phyloP scores from a whole-genome alignment of 1,140 invertebrate species.

The Drosophila tsacasi region DNA sequence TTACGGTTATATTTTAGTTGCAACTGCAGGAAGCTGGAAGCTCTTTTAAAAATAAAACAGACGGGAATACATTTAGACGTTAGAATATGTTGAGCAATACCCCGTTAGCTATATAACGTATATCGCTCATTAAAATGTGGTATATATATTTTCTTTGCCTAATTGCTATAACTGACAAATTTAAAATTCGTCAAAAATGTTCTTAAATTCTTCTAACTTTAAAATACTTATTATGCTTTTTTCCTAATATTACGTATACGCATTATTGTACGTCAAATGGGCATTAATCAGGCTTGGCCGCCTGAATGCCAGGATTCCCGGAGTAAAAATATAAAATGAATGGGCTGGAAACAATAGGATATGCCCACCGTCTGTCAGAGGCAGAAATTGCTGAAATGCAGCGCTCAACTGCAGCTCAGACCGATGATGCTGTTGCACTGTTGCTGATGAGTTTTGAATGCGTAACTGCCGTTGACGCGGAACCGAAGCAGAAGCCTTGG shows the following conservation, averaged over 20 bases:
- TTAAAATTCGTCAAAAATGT: no score
- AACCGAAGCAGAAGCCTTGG: conserved; percentile 1
- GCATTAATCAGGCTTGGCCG: conserved; percentile 60
- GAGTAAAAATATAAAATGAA: conserved; percentile 9
- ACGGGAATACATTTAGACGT: background rate
- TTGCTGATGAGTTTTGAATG: conserved; percentile 75
- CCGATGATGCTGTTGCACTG: conserved; percentile 43
- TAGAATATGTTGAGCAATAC: background rate
- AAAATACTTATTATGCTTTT: background rate
- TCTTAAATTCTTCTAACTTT: background rate
- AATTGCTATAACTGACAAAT: background rate
- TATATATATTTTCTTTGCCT: background rate
- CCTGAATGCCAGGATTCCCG: background rate
- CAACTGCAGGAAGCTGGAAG: conserved; percentile 14
- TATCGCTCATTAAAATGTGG: background rate
- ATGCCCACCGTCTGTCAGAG: conserved; percentile 39
- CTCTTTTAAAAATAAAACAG: background rate
- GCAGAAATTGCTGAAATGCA: conserved; percentile 33
- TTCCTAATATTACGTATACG: conserved; percentile 58
- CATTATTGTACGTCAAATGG: conserved; percentile 41
- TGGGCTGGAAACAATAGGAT: conserved; percentile 31
- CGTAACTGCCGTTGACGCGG: conserved; percentile 52
- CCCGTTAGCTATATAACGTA: no score
- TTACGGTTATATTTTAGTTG: conserved; percentile 24
- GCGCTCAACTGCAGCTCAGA: conserved; percentile 25